A percentile compares a stretch with the other conserved stretches of the same genome.
Conservation (phyloP, 2,888 invertebrate species). For the Phyto melanocephala region DNA sequence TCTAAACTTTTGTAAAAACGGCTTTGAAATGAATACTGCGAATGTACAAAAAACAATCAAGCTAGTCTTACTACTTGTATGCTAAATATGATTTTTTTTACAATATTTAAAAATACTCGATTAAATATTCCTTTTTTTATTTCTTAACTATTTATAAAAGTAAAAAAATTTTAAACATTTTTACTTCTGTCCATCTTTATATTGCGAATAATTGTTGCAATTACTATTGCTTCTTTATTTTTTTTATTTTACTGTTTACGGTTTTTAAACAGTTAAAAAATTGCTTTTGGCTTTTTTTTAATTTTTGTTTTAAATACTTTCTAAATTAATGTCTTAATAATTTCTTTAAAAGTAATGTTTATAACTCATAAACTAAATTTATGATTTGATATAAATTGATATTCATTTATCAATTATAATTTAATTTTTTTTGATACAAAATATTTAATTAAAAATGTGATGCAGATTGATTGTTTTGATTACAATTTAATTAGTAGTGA, state of each 20-base stretch:
- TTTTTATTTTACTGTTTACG: neutral
- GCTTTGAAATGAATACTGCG: no score
- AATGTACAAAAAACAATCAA: no score
- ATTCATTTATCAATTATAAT: neutral
- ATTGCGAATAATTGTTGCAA: neutral
- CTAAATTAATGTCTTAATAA: slow-evolving; percentile 22
- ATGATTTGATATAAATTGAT: neutral
- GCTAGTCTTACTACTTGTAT: no score
- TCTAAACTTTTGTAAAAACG: no score
- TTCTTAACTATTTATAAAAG: no score
- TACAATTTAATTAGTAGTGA: slow-evolving; percentile 1
- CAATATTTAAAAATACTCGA: no score
- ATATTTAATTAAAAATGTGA: neutral
- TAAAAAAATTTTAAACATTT: no score
- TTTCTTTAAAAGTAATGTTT: neutral
- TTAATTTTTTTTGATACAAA: neutral
- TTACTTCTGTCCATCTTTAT: neutral
- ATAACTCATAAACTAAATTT: neutral
- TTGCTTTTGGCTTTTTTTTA: no score
- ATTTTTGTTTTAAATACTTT: neutral
- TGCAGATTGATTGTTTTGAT: neutral
- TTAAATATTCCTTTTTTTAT: no score
- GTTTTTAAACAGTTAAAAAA: neutral
- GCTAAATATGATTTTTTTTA: no score
- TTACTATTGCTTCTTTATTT: neutral